Evolutionary conservation across 2,888 invertebrate species (phyloP), one percentile per base, ranked within the genome.

Genomic region (Epinotia demarniana): DNA sequence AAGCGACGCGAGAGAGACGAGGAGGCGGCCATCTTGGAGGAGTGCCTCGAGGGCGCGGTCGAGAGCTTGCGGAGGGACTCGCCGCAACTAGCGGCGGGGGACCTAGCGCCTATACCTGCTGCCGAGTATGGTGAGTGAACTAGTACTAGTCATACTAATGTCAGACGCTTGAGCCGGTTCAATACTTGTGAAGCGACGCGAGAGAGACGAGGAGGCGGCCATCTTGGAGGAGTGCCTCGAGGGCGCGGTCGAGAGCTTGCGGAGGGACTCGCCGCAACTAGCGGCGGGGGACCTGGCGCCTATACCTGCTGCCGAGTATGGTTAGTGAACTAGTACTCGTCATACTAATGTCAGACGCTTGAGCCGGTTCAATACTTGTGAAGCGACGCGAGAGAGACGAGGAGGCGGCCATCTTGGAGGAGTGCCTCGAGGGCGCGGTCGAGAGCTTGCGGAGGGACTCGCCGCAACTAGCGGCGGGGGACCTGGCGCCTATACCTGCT

Each of bases 11-110:
- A 79, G 39, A 2, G 64, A 8, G 86, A 84, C 3, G 87, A 85
- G 18, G 87, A 85, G 19, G 84, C 83, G 0, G 86, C 86, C 73
- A 87, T 90, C 18, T 64, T 90, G 63, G 90, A 88, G 82, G 89
- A 89, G 83, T 85, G 88, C 49, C 71, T 77, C 73, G 72, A 62
- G 75, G 71, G 78, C 74, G 53, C 53, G 2, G 64, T 78, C 79
- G 77, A 39, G 55, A 55, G 55, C 3, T 18, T 53, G n/a, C 9
- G 61, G 61, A 2, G 66, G 18, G 66, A 33, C 5, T 27, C 19
- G 3, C 55, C 66, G 55, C 55, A 66, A 1, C 18, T 66, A 2
- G 66, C 33, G 11, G 55, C 55, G 18, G 55, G 53, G 9, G 66
- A 67, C 11, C 6, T 55, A 6, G 66, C 55, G 16, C 55, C 33